Base-by-base conservation (phyloP, 2,113 vertebrate species). In the Pterophyllum scalare region DNA sequence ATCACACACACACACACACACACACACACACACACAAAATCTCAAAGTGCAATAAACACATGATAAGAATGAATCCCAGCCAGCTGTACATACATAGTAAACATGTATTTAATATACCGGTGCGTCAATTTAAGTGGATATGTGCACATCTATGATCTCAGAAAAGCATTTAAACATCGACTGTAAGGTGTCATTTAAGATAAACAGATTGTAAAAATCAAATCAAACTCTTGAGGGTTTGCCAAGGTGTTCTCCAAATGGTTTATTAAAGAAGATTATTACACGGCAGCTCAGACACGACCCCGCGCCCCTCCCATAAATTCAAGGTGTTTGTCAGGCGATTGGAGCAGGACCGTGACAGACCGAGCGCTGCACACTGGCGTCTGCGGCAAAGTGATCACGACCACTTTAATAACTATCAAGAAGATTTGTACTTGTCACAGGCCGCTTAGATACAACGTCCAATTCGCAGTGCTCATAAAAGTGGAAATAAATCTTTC, bases 381-480 rank as follows among this genome's bases (percentile, higher is more conserved):
- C 24, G 3, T 91, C 81, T 72, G 70, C 5, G 6, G 78, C 59
- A 58, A 54, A 82, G 85, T 61, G 87, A 94, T 93, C 87, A 92
- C 24, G 56, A 82, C 75, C 84, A 85, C 87, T 95, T 95, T 95
- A 94, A 94, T 94, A 94, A 90, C 91, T 87, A 93, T 90, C 85
- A 87, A 78, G 87, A 88, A 85, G 92, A 95, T 96, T 94, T 95
- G 94, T 94, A 90, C 90, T 91, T 93, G 95, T 95, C 94, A 93
- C 60, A 12, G 76, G 64, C 80, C 89, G 65, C 87, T 83, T 91
- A 88, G 79, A 89, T 86, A 77, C 38, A 91, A 78, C 72, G 64
- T 88, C 85, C 20, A 74, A 77, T 87, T 88, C 60, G 81, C 84
- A 79, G 76, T 1, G 14, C n/a, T 93, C 87, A 90, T 90, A 91